Evolutionary conservation across 2,888 invertebrate genomes (phyloP), one percentile per base, ranked within the genome.

Genomic region (Gymnosoma rotundatum): DNA sequence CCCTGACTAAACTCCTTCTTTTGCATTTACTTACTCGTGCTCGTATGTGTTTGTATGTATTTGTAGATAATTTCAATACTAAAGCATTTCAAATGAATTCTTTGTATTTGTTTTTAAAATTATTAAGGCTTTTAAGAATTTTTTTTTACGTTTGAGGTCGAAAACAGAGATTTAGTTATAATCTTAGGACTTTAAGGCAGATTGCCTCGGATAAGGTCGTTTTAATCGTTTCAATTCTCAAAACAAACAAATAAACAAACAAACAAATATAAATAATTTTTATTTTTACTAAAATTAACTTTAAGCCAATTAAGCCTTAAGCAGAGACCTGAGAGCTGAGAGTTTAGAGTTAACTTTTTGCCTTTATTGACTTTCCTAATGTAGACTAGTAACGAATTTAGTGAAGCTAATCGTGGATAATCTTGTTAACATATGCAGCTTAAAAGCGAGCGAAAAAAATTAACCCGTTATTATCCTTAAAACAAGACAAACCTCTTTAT

Each of bases 191-290:
- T 45, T 70, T 61, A 75, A 81, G 79, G 83, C 64, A 74, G 56
- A 80, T 69, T 60, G 48, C 80, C 66, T 78, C 66, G 64, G 80
- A 85, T 74, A 66, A 78, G 78, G 64, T 73, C 72, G 64, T 20
- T 54, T 38, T 86, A 82, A 78, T 80, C 72, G 86, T 86, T 86
- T 74, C 63, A 81, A 88, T 90, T 89, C 89, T 89, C 89, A 90
- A 90, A 90, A 90, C 90, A 90, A 90, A 90, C 87, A n/a, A n/a
- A n/a, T n/a, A 90, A 90, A 89, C 80, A 87, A 88, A 89, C 88
- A 79, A 78, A 69, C 45, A 42, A 20, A 52, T 8, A 52, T 0
- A 18, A 20, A 52, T 14, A 52, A 52, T 1, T 7, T 18, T 50
- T 50, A 3, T 10, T 42, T 70, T 69, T 63, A n/a, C 48, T 32